Conservation (phyloP, 2,888 invertebrate genomes). For the Ormyrus labotus region DNA sequence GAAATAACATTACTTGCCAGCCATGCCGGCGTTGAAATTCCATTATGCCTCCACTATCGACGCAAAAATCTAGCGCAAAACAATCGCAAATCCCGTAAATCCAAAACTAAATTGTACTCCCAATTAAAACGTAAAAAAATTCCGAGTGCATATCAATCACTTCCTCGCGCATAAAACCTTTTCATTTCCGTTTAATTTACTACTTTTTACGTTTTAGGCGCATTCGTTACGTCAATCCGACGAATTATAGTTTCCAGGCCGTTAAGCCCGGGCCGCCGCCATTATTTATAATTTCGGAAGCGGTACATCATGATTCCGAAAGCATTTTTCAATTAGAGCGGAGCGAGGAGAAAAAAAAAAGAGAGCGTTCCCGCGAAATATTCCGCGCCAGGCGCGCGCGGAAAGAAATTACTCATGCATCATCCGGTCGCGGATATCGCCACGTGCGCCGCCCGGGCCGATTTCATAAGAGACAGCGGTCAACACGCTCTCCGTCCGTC, state of each 20-base stretch:
- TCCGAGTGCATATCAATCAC: too few relatives aligned
- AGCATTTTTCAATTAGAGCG: conserved; percentile 50
- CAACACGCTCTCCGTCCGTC: conserved; percentile 11
- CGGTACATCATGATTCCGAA: conserved; percentile 35
- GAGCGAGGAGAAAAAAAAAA: not conserved
- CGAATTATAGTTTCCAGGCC: not conserved
- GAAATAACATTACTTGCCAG: not conserved
- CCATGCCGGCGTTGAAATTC: not conserved
- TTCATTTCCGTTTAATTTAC: not conserved
- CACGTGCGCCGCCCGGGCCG: not conserved
- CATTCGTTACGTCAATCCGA: conserved; percentile 15
- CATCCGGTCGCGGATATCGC: conserved; percentile 8
- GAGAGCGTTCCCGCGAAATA: conserved; percentile 15
- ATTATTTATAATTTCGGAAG: conserved; percentile 44
- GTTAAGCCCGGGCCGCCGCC: conserved; percentile 9
- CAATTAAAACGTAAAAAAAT: too few relatives aligned
- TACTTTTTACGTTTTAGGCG: not conserved
- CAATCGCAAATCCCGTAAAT: too few relatives aligned
- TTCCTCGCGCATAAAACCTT: not conserved
- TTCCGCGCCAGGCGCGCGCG: conserved; percentile 34
- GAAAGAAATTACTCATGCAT: conserved; percentile 53
- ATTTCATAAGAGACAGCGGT: conserved; percentile 39
- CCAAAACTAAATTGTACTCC: too few relatives aligned
- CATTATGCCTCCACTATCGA: not conserved
- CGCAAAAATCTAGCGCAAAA: too few relatives aligned